Evolutionary conservation across 2,113 vertebrate species (phyloP).

Genomic region (Paralichthys olivaceus): DNA sequence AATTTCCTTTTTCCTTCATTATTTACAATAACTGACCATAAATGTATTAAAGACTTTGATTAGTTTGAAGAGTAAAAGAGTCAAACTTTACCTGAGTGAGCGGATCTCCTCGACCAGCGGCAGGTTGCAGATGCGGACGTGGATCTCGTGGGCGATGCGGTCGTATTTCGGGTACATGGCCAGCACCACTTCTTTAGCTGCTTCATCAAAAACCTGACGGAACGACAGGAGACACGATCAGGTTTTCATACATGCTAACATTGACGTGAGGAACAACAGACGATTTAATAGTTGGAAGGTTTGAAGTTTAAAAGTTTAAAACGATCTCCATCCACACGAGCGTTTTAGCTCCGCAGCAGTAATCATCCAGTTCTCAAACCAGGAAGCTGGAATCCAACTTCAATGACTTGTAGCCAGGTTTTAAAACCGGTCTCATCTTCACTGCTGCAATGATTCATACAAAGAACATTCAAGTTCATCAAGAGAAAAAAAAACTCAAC

Average conservation of each 20-base stretch:
- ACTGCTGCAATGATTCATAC: not conserved
- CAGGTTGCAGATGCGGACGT: conserved; percentile 94
- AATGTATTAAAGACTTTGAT: no score
- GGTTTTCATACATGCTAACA: not conserved
- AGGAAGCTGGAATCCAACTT: no score
- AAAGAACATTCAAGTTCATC: no score
- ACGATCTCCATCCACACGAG: no score
- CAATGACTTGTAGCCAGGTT: no score
- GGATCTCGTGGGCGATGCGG: conserved; percentile 92
- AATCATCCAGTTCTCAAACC: no score
- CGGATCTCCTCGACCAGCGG: conserved; percentile 96
- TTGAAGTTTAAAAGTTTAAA: no score
- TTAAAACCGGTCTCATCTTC: not conserved
- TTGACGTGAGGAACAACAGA: no score
- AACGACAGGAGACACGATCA: not conserved
- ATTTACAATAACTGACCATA: no score
- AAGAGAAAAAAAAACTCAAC: not conserved
- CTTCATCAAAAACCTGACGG: conserved; percentile 90
- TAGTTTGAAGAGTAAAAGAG: not conserved
- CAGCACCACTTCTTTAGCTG: conserved; percentile 94
- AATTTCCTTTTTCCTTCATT: no score
- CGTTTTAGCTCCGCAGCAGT: no score
- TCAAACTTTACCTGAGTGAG: conserved; percentile 86
- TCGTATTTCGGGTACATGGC: conserved; percentile 99
- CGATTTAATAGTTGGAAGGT: no score